A percentile compares a stretch with the other conserved stretches of the same genome.
These are phyloP conservation scores for Cebidichthys violaceus DNA, from an alignment of 2,113 vertebrate genomes.

Conservation along the genomic window DNA sequence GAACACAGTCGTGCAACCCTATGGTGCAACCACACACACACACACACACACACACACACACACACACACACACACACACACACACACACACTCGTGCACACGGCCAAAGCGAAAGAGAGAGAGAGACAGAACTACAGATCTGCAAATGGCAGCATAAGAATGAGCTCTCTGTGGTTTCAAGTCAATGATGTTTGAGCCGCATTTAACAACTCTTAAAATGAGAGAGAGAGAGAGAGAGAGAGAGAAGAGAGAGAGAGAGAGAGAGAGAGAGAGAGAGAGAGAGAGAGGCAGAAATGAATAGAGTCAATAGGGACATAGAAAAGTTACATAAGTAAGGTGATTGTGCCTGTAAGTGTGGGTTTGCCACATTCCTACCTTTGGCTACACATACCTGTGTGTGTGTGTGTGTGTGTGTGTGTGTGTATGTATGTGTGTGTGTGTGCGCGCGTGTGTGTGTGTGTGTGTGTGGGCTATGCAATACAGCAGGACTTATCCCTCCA, in stretches of 20 bases:
- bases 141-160: constrained; percentile 69
- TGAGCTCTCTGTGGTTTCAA: constrained; percentile 49
- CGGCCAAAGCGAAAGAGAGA: constrained; percentile 6
- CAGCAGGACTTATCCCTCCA: constrained; percentile 4
- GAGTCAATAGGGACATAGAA: constrained; percentile 19
- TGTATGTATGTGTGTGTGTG: not conserved
- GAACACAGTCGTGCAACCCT: constrained; percentile 7
- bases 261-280: not conserved
- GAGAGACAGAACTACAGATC: constrained; percentile 25
- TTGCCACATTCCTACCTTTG: constrained; percentile 17
- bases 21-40: not conserved
- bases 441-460: not conserved
- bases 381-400: constrained; percentile 5
- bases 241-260: not conserved
- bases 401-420: constrained; percentile 7
- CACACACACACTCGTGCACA: not conserved
- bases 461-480: not conserved
- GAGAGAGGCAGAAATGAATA: not conserved
- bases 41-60: not conserved
- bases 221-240: not conserved
- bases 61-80: not conserved
- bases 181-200: constrained; percentile 40
- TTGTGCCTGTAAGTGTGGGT: constrained; percentile 28
- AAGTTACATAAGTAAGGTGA: constrained; percentile 30
- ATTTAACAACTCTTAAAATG: constrained; percentile 38